These are phyloP conservation scores for Phortica variegata DNA, from an alignment of 1,140 invertebrate species.

Conservation along the genomic window DNA sequence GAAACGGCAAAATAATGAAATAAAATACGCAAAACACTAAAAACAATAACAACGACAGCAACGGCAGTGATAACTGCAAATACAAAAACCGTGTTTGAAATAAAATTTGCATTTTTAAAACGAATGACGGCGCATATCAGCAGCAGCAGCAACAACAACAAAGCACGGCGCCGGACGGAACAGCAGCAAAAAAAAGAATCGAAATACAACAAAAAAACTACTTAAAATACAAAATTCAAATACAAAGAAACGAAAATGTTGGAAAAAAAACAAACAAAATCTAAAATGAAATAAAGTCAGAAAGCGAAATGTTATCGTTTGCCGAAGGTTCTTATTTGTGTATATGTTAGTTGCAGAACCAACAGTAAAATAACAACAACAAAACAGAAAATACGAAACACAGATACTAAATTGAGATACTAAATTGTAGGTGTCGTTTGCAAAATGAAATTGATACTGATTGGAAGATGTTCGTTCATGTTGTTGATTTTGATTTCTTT, in stretches of 20 bases:
- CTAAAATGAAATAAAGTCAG: background rate
- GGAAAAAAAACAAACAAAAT: background rate
- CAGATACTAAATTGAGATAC: conserved; percentile 18
- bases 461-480: too few relatives aligned
- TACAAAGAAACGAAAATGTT: background rate
- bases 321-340: too few relatives aligned
- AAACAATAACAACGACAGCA: too few relatives aligned
- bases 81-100: too few relatives aligned
- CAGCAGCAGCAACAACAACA: conserved; percentile 26
- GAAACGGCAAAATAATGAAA: too few relatives aligned
- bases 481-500: too few relatives aligned
- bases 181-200: conserved; percentile 2
- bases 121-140: conserved; percentile 9
- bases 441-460: too few relatives aligned
- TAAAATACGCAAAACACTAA: too few relatives aligned
- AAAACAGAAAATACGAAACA: conserved; percentile 24
- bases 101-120: background rate
- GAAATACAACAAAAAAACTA: conserved; percentile 5
- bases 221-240: conserved; percentile 2
- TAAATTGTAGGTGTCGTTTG: too few relatives aligned
- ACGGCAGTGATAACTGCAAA: too few relatives aligned
- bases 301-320: conserved; percentile 1
- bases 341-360: too few relatives aligned
- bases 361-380: too few relatives aligned
- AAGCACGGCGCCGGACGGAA: conserved; percentile 19